A percentile compares a stretch with the other conserved stretches of the same genome.
phyloP scores from a whole-genome alignment of 2,797 vertebrate species.

The Myoxocephalus aenaeus region DNA sequence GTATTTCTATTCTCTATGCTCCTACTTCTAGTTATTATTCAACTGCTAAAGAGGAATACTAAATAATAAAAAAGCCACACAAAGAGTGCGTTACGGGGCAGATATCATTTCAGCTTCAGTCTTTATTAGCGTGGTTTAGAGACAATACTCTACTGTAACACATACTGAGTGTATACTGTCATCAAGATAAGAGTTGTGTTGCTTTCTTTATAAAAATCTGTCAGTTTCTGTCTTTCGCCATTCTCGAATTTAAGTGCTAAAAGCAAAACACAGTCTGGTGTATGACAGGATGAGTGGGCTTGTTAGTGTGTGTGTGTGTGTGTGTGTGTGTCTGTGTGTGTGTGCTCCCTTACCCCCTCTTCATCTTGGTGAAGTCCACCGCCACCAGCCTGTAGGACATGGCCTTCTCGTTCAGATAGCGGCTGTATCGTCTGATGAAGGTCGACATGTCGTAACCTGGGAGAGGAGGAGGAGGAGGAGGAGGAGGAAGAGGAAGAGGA shows the following conservation, averaged over 20 bases:
- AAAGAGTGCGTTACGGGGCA: too few species aligned
- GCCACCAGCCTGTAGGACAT: constrained; percentile 94
- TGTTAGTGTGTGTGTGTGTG: constrained; percentile 19
- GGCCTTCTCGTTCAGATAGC: constrained; percentile 97
- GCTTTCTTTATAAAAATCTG: neutral
- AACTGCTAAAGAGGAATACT: too few species aligned
- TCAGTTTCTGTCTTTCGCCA: neutral
- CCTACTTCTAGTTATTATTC: too few species aligned
- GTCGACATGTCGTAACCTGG: constrained; percentile 95
- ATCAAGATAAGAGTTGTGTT: neutral
- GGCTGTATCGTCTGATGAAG: constrained; percentile 95
- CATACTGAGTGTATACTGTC: too few species aligned
- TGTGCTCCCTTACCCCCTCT: constrained; percentile 87
- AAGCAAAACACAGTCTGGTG: constrained; percentile 19
- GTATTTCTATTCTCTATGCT: too few species aligned
- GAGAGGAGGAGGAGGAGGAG: constrained; percentile 2
- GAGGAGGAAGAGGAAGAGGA: neutral
- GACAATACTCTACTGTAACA: too few species aligned
- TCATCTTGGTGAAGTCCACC: constrained; percentile 97
- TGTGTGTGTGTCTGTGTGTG: constrained; percentile 9
- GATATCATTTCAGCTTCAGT: too few species aligned
- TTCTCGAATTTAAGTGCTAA: neutral
- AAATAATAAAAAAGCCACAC: too few species aligned
- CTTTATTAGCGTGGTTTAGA: constrained; percentile 84
- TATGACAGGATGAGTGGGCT: constrained; percentile 13